A percentile compares a stretch with the other conserved stretches of the same genome.
These are phyloP conservation scores for Lepidotrigona ventralis DNA, from an alignment of 1,140 invertebrate genomes.

Conservation along the genomic window DNA sequence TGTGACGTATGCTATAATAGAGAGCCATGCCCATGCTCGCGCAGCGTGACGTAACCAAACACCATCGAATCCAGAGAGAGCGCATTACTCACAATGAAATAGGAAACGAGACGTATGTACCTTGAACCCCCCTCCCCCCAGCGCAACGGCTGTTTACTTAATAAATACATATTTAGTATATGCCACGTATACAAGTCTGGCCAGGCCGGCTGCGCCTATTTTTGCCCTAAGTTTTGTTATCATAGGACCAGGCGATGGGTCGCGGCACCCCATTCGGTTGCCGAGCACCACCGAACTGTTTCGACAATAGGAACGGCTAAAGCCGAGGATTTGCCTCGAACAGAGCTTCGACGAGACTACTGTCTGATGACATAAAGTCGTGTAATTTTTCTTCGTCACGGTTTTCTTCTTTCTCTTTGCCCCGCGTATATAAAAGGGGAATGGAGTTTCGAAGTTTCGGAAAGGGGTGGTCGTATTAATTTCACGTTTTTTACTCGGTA, in stretches of 20 bases:
- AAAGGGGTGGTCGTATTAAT: neutral
- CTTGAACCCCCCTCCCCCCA: slow-evolving; percentile 60
- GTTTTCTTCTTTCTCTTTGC: no score
- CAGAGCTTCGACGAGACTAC: slow-evolving; percentile 23
- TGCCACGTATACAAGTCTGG: slow-evolving; percentile 68
- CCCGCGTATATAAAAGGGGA: neutral
- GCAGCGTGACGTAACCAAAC: slow-evolving; percentile 48
- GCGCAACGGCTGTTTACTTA: slow-evolving; percentile 76
- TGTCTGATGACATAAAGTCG: slow-evolving; percentile 47
- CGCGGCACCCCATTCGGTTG: slow-evolving; percentile 60
- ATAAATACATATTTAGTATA: slow-evolving; percentile 79
- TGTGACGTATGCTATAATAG: neutral
- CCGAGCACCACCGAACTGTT: slow-evolving; percentile 24
- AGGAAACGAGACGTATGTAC: slow-evolving; percentile 57
- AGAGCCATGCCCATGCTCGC: neutral
- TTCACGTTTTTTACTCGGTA: neutral
- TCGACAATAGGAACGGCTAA: slow-evolving; percentile 53
- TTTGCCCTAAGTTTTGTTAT: slow-evolving; percentile 76
- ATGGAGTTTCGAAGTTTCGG: neutral
- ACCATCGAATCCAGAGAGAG: slow-evolving; percentile 43
- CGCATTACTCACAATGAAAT: slow-evolving; percentile 59
- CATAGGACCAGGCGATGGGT: slow-evolving; percentile 75
- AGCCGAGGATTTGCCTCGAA: slow-evolving; percentile 47
- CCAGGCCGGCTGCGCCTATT: slow-evolving; percentile 75
- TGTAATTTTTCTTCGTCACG: slow-evolving; percentile 21